Evolutionary conservation across 2,113 vertebrate genomes (phyloP).

Genomic region (Leucopsar rothschildi): DNA sequence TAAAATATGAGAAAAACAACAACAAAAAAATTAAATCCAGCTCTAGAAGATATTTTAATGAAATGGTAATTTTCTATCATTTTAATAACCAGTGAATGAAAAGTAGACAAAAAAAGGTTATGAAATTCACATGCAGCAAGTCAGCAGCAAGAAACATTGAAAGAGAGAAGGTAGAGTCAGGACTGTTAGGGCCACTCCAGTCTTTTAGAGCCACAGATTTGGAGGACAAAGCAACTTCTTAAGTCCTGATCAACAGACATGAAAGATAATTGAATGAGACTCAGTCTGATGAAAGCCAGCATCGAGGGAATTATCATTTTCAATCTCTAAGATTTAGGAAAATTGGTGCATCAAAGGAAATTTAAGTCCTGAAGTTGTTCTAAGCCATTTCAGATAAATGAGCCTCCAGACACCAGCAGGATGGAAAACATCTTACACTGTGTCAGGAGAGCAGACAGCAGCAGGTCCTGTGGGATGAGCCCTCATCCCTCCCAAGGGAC

Average conservation of each 20-base stretch:
- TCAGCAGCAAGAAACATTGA: background rate
- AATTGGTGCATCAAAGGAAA: conserved; percentile 11
- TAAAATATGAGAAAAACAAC: background rate
- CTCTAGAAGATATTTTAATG: background rate
- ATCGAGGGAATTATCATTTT: background rate
- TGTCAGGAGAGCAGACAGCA: background rate
- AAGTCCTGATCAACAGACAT: background rate
- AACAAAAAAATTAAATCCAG: background rate
- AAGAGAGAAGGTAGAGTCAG: background rate
- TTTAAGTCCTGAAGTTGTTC: background rate
- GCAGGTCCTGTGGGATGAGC: rapidly evolving
- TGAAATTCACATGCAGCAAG: background rate
- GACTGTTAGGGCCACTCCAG: background rate
- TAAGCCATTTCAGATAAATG: background rate
- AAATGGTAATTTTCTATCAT: background rate
- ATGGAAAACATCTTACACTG: background rate
- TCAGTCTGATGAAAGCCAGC: background rate
- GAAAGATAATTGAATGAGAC: conserved; percentile 6
- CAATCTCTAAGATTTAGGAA: conserved; percentile 31
- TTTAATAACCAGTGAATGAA: background rate
- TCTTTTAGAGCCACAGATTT: background rate
- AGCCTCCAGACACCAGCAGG: background rate
- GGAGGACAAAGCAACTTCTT: background rate
- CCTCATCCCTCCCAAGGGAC: rapidly evolving
- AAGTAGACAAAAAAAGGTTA: background rate